Conservation (phyloP, 1,140 invertebrate genomes). For the Drosophila melanogaster region DNA sequence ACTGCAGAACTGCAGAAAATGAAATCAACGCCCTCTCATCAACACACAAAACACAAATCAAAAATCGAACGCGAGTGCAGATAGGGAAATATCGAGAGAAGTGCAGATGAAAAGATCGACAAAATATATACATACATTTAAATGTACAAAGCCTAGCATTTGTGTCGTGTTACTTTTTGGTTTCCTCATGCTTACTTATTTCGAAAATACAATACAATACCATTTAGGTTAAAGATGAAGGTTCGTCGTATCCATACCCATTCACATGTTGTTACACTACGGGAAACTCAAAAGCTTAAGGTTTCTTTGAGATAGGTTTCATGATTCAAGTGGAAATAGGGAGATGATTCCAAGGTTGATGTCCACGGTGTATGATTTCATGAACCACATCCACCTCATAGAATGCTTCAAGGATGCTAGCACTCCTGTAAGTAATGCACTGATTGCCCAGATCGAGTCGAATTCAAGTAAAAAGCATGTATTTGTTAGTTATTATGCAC, state of each 20-base stretch:
- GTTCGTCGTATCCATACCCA: neutral
- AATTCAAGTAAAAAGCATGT: neutral
- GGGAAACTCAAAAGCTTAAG: neutral
- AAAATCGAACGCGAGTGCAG: slow-evolving; percentile 35
- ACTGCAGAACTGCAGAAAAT: slow-evolving; percentile 15
- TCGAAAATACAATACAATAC: neutral
- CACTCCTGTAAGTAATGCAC: neutral
- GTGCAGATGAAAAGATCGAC: slow-evolving; percentile 33
- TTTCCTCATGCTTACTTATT: slow-evolving; percentile 15
- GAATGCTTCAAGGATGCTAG: no score
- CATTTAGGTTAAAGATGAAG: neutral
- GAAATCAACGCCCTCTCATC: neutral
- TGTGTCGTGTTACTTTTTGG: slow-evolving; percentile 54
- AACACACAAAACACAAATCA: slow-evolving; percentile 7
- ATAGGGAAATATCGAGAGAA: slow-evolving; percentile 10
- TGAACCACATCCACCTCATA: no score
- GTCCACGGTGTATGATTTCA: no score
- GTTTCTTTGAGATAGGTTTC: no score
- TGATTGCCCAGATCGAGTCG: neutral
- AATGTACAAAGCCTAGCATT: slow-evolving; percentile 71
- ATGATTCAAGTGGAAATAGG: no score
- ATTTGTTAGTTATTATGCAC: slow-evolving; percentile 80
- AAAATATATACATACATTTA: slow-evolving; percentile 75
- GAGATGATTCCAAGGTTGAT: no score
- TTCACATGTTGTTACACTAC: neutral